A percentile compares a stretch with the other conserved stretches of the same genome.
Evolutionary conservation across 2,797 vertebrate genomes (phyloP).

Genomic region (Eulemur albifrons): DNA sequence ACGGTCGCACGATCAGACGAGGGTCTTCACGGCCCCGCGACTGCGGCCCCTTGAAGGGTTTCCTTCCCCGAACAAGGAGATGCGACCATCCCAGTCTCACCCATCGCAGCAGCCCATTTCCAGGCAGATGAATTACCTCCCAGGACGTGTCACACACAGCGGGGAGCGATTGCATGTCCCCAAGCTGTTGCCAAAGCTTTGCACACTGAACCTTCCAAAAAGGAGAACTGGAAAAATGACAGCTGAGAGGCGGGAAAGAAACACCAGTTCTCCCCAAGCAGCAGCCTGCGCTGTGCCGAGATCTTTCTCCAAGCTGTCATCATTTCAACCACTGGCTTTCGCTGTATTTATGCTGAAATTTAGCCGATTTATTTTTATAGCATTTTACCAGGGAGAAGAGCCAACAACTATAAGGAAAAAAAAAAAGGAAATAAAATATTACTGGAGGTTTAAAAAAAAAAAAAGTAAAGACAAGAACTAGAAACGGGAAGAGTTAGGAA

Average conservation of each 20-base stretch:
- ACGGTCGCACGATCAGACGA: neutral
- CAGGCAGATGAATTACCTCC: conserved; percentile 30
- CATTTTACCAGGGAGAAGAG: conserved; percentile 39
- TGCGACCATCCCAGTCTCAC: neutral
- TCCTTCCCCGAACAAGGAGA: conserved; percentile 15
- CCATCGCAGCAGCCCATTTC: neutral
- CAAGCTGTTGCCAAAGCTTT: conserved; percentile 61
- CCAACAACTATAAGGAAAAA: neutral
- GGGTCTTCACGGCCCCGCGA: neutral
- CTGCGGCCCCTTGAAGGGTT: neutral
- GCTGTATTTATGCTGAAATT: conserved; percentile 26
- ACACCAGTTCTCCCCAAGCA: conserved; percentile 43
- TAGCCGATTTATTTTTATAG: conserved; percentile 53
- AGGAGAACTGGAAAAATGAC: conserved; percentile 39
- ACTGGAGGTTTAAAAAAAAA: neutral
- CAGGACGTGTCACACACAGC: conserved; percentile 34
- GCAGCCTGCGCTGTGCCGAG: neutral
- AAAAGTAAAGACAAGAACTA: conserved; percentile 29
- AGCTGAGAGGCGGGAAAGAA: conserved; percentile 46
- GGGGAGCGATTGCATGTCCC: conserved; percentile 47
- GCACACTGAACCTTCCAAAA: conserved; percentile 42
- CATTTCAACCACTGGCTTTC: conserved; percentile 31
- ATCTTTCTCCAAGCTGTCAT: conserved; percentile 26
- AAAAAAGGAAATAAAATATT: neutral
- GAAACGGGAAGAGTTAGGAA: neutral